Evolutionary conservation across 2,888 invertebrate species (phyloP), one percentile per base, ranked within the genome.

Genomic region (Calliphora vomitoria): DNA sequence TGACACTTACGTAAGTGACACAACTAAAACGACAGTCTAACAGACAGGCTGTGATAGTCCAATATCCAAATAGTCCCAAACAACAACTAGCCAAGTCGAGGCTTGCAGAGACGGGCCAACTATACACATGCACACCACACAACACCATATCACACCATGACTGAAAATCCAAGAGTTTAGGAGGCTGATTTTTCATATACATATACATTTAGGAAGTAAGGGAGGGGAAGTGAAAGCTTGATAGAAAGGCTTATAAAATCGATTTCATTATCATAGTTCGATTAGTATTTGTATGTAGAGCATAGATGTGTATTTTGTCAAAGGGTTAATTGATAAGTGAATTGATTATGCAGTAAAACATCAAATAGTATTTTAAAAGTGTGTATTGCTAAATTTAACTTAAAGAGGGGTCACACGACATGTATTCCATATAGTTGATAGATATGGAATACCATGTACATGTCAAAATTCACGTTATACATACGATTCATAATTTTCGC

Each of bases 1-100:
- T 86, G 86, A 86, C 88, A 86, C 62, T 87, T 85, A 69, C 47
- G 82, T 87, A 85, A 87, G 85, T 85, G 87, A 87, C 85, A 87
- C 82, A 87, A 85, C 85, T 86, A 82, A 87, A 87, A 81, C 72
- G 87, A 81, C 84, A 84, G 80, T 72, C 76, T 53, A 87, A 86
- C 62, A 71, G 84, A 87, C 83, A 79, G 47, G 47, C 53, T 78
- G 81, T 84, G 72, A 82, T 82, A 71, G 75, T 60, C 58, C 64
- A 50, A 78, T 68, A 78, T 68, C 44, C 50, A 72, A 82, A 82
- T 66, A 82, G 25, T 50, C 44, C n/a, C 62, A 50, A 84, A 80
- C 60, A 72, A 75, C 84, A 47, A 20, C 35, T 44, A 58, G 44
- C 6, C 55, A 41, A 74, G 62, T 1, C 15, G 18, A 1, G 44